Evolutionary conservation across 2,888 invertebrate species (phyloP).

Genomic region (Aphodius sticticus): DNA sequence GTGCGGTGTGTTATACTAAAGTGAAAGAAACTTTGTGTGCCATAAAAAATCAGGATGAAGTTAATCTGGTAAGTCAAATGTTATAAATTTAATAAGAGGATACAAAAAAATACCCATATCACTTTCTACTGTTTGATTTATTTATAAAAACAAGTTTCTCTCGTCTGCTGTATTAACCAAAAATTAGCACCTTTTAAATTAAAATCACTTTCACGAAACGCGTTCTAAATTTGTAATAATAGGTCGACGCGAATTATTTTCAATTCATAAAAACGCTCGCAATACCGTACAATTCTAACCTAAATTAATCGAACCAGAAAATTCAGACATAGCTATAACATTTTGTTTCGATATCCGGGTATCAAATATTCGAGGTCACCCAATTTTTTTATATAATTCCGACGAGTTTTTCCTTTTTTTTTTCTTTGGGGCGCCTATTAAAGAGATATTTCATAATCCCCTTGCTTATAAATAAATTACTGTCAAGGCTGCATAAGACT

Average conservation of each 20-base stretch:
- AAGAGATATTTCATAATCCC: background rate
- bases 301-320: background rate
- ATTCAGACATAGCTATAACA: background rate
- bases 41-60: background rate
- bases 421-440: background rate
- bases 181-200: background rate
- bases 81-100: background rate
- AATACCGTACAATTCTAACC: background rate
- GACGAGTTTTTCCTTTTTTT: background rate
- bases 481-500: background rate
- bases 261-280: background rate
- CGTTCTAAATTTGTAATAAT: no score
- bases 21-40: background rate
- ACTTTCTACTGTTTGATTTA: slow-evolving; percentile 4
- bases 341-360: background rate
- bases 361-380: background rate
- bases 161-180: background rate
- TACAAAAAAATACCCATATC: background rate
- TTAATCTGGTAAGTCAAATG: background rate
- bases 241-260: background rate
- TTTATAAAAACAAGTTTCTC: background rate
- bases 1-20: background rate
- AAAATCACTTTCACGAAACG: background rate
- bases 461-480: background rate
- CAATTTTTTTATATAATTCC: background rate